Base-by-base conservation (phyloP, 2,888 invertebrate species). In the Campoplex nolae region DNA sequence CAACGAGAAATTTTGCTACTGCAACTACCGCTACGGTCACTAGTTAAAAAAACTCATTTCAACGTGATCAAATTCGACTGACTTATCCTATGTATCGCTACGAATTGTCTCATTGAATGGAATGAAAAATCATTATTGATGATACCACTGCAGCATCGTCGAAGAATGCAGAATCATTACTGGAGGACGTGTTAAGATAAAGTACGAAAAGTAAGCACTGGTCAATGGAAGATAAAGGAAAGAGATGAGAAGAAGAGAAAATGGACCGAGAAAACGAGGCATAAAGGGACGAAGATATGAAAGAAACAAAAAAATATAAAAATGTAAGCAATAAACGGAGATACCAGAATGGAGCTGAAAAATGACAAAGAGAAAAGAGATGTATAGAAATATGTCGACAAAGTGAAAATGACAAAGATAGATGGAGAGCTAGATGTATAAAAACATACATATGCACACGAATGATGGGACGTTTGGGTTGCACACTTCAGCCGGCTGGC, bases 401-500 rank as follows among this genome's bases (percentile, higher is more conserved):
- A 8, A 54, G 38, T 38, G 23, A 56, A 35, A 74, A 42, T 7
- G 16, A 58, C 18, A n/a, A 54, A 51, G 62, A 78, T 28, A 32
- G 56, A 70, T 8, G 45, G 58, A 56, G 11, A 45, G 28, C 58
- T 11, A 58, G 54, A 56, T 0, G 0, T 23, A 23, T 35, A 51
- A n/a, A 56, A 56, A 38, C 23, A 48, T 42, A 76, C 38, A 42
- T 68, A 68, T 42, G 70, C n/a, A 58, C 11, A 32, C 13, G 42
- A 83, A 83, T 76, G 75, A 70, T 70, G 76, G 76, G 83, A 76
- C 76, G 83, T 42, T 62, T 70, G 62, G 56, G 65, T 81, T 48
- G 84, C 70, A 76, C 81, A 77, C 83, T 54, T 68, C 83, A 77
- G 68, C 75, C 75, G 76, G 83, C 81, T 85, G 78, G 88, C 83